These are phyloP conservation scores for Pogona vitticeps DNA, from an alignment of 2,113 vertebrate species.

Conservation along the genomic window DNA sequence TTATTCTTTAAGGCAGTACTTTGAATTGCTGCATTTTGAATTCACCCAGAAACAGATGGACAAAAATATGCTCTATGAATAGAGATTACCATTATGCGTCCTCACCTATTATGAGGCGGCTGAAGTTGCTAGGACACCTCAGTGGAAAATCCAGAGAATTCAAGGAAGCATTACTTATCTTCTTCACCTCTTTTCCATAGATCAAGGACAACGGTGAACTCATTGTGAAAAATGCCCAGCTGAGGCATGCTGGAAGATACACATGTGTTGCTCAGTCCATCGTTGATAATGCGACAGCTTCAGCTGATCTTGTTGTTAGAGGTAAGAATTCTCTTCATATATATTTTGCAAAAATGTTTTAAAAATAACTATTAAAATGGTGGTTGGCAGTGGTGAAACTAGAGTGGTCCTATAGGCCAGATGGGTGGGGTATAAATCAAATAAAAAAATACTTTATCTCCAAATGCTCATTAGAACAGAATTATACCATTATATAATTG, in stretches of 20 bases:
- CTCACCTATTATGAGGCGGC: not conserved
- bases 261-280: conserved; percentile 92
- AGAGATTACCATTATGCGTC: not conserved
- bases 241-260: conserved; percentile 90
- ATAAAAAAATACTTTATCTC: not conserved
- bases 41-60: not conserved
- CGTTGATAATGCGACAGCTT: conserved; percentile 90
- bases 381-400: not conserved
- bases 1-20: not conserved
- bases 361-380: not conserved
- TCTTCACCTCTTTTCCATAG: conserved; percentile 69
- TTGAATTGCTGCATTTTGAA: not conserved
- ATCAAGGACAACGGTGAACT: conserved; percentile 88
- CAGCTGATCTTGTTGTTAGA: conserved; percentile 92
- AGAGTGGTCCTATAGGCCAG: too few species aligned
- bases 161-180: not conserved
- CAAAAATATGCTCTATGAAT: not conserved
- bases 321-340: conserved; percentile 77
- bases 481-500: too few species aligned
- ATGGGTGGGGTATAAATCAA: too few species aligned
- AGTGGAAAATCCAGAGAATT: not conserved
- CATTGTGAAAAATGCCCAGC: conserved; percentile 87
- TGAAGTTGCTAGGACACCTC: not conserved
- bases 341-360: not conserved
- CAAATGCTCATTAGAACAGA: not conserved